Evolutionary conservation across 2,797 vertebrate genomes (phyloP).

Genomic region (Enteromius viviparus): DNA sequence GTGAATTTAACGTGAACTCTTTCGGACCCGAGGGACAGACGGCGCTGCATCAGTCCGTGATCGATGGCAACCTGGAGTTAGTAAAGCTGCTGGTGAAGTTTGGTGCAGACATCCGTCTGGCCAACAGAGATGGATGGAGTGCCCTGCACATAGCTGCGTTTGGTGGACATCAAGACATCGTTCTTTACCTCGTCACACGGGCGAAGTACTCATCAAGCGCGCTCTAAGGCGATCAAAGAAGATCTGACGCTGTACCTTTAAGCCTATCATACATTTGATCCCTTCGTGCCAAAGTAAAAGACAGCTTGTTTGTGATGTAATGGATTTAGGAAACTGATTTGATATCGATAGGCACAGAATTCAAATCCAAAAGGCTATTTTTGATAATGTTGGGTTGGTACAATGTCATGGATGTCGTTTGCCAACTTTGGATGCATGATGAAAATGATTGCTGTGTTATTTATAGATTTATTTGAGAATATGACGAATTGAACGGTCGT

Average conservation of each 20-base stretch:
- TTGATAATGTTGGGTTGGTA: slow-evolving; percentile 33
- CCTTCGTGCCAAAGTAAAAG: slow-evolving; percentile 77
- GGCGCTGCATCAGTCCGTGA: slow-evolving; percentile 95
- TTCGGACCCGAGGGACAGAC: slow-evolving; percentile 98
- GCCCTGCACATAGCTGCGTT: slow-evolving; percentile 98
- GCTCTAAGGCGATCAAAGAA: slow-evolving; percentile 78
- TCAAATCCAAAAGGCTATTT: slow-evolving; percentile 47
- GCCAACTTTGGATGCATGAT: slow-evolving; percentile 39
- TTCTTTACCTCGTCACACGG: slow-evolving; percentile 98
- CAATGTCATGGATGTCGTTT: slow-evolving; percentile 49
- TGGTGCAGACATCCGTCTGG: slow-evolving; percentile 94
- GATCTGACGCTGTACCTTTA: slow-evolving; percentile 44
- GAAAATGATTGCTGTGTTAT: slow-evolving; percentile 28
- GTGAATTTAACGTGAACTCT: slow-evolving; percentile 98
- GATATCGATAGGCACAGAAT: slow-evolving; percentile 32
- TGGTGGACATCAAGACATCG: slow-evolving; percentile 98
- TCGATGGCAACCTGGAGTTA: slow-evolving; percentile 96
- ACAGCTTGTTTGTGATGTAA: slow-evolving; percentile 61
- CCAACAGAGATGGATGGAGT: slow-evolving; percentile 98
- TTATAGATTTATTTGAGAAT: slow-evolving; percentile 1
- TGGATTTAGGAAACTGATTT: slow-evolving; percentile 26
- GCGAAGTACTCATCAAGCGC: slow-evolving; percentile 94
- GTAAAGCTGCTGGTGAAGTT: slow-evolving; percentile 98
- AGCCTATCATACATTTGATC: slow-evolving; percentile 55
- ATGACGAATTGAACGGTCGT: neutral